Conservation (phyloP, 2,113 vertebrate species). For the Chloropsis cyanopogon region DNA sequence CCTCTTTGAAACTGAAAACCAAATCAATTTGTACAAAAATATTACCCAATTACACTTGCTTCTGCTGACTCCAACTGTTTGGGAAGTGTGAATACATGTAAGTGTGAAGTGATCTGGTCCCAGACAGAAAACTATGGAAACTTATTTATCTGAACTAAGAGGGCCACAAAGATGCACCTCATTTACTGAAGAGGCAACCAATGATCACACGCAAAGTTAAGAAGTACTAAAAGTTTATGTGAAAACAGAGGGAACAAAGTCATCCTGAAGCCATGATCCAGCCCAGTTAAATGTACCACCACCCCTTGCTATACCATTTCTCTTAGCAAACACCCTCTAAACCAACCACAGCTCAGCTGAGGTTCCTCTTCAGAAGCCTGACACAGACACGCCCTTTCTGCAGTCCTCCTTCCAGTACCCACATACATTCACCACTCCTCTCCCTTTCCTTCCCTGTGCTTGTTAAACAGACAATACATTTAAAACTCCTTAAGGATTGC, state of each 20-base stretch:
- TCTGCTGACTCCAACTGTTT: background rate
- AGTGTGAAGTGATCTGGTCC: background rate
- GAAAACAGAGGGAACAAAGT: background rate
- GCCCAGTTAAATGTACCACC: background rate
- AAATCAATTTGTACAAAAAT: background rate
- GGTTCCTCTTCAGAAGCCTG: background rate
- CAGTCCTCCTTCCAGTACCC: background rate
- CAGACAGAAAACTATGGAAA: background rate
- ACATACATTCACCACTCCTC: background rate
- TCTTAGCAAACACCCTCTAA: background rate
- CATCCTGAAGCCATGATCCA: background rate
- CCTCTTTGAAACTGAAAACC: background rate
- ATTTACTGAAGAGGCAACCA: background rate
- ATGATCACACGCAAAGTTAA: background rate
- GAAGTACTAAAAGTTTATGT: background rate
- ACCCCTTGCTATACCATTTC: background rate
- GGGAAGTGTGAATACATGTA: background rate
- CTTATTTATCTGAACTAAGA: background rate
- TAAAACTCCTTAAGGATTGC: background rate
- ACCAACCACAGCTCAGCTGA: background rate
- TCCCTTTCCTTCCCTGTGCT: background rate
- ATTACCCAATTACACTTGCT: background rate
- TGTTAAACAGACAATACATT: background rate
- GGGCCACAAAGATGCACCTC: background rate
- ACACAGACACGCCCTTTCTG: background rate